A percentile compares a stretch with the other conserved stretches of the same genome.
These are phyloP conservation scores for Rhorus exstirpatorius DNA, from an alignment of 2,888 invertebrate species.

Conservation along the genomic window DNA sequence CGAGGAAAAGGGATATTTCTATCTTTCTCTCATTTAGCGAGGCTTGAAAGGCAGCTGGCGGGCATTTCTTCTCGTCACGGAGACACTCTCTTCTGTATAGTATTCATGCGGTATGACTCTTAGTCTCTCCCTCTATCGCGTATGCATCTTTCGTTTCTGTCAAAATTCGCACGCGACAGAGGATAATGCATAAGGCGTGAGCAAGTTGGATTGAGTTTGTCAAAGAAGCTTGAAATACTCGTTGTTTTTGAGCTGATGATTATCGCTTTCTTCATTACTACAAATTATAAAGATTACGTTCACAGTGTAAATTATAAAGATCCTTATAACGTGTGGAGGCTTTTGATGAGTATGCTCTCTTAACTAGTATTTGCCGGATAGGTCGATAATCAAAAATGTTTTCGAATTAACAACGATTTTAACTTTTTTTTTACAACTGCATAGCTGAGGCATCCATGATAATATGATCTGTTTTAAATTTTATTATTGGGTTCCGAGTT, in stretches of 20 bases:
- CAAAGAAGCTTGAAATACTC: too few relatives aligned
- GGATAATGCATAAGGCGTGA: slow-evolving; percentile 6
- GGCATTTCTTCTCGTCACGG: slow-evolving; percentile 38
- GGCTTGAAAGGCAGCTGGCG: slow-evolving; percentile 55
- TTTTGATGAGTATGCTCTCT: too few relatives aligned
- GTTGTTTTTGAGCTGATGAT: too few relatives aligned
- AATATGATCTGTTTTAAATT: neutral
- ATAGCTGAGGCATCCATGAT: neutral
- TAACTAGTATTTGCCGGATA: too few relatives aligned
- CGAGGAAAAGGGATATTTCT: slow-evolving; percentile 20
- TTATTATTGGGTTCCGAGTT: neutral
- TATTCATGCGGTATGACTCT: slow-evolving; percentile 14
- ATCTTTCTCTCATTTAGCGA: slow-evolving; percentile 36
- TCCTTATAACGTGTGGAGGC: too few relatives aligned
- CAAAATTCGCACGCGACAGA: slow-evolving; percentile 35
- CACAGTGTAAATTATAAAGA: too few relatives aligned
- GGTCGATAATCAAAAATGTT: too few relatives aligned
- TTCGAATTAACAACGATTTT: too few relatives aligned
- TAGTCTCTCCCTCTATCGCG: slow-evolving; percentile 16
- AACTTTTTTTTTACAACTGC: too few relatives aligned
- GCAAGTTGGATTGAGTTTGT: slow-evolving; percentile 3
- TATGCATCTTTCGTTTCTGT: slow-evolving; percentile 20
- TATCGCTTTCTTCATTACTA: neutral
- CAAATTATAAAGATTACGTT: too few relatives aligned
- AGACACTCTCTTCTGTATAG: slow-evolving; percentile 21